Percentiles rank a stretch among this genome's conserved stretches.
Evolutionary conservation across 2,113 vertebrate genomes (phyloP).

Genomic region (Coptodon bakossiorum): DNA sequence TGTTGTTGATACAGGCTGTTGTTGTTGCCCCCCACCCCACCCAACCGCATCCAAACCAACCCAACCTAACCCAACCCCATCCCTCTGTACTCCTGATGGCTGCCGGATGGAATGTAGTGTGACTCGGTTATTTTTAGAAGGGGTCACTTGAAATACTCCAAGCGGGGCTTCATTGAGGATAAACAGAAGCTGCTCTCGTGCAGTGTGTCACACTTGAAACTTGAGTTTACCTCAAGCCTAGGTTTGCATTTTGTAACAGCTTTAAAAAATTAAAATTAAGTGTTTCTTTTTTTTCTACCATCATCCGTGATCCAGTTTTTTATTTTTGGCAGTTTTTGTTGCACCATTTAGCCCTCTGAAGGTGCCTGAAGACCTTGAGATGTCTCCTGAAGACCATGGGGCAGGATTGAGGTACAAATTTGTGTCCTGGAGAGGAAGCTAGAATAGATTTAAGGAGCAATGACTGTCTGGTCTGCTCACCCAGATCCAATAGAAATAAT

Average conservation of each 20-base stretch:
- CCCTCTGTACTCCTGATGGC: constrained; percentile 49
- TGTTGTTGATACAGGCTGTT: neutral
- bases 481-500: neutral
- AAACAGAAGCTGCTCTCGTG: constrained; percentile 68
- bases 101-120: constrained; percentile 75
- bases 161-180: constrained; percentile 78
- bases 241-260: neutral
- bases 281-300: neutral
- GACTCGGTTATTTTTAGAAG: constrained; percentile 87
- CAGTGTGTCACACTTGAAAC: constrained; percentile 66
- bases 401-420: constrained; percentile 61
- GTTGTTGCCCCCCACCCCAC: neutral
- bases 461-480: neutral
- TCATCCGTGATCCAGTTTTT: neutral
- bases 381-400: constrained; percentile 62
- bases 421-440: neutral
- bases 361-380: constrained; percentile 30
- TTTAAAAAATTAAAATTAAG: neutral
- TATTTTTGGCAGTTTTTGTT: neutral
- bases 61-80: neutral
- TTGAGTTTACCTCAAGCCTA: neutral
- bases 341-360: neutral
- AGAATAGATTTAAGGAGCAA: neutral
- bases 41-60: neutral
- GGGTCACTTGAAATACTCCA: constrained; percentile 74